Conservation (phyloP, 2,113 vertebrate genomes). For the Mixornis gularis region DNA sequence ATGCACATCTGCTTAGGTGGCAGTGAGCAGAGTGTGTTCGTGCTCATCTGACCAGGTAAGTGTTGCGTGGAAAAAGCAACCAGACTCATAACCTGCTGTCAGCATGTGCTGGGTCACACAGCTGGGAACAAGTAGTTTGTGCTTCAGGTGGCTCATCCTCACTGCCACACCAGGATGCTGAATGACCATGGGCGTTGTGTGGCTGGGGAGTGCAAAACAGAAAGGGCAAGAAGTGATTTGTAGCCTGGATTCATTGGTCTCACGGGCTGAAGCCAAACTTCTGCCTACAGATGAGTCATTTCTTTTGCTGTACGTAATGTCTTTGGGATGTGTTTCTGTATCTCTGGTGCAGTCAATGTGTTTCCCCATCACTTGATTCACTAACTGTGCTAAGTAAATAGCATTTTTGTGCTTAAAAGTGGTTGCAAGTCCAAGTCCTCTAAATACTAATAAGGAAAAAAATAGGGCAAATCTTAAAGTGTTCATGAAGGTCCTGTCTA, state of each 20-base stretch:
- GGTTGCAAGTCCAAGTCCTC: not conserved
- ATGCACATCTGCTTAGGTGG: rapidly evolving
- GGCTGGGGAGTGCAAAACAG: not conserved
- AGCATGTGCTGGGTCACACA: not conserved
- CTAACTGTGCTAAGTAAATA: not conserved
- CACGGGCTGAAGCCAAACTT: not conserved
- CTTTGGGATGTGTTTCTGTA: not conserved
- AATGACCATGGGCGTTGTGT: not conserved
- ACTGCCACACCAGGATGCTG: not conserved
- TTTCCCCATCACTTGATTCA: not conserved
- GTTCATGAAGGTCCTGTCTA: not conserved
- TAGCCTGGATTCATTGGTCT: not conserved
- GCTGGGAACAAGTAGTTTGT: not conserved
- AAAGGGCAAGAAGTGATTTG: not conserved
- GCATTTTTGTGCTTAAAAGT: not conserved
- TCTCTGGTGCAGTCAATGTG: not conserved
- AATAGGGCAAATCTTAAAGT: not conserved
- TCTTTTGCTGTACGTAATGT: not conserved
- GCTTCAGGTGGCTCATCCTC: not conserved
- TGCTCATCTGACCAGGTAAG: rapidly evolving
- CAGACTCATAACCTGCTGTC: not conserved
- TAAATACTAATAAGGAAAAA: not conserved
- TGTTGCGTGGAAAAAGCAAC: not conserved
- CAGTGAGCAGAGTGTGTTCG: rapidly evolving
- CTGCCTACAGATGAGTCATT: not conserved